Conservation (phyloP, 2,888 invertebrate genomes). For the Cephonodes hylas region DNA sequence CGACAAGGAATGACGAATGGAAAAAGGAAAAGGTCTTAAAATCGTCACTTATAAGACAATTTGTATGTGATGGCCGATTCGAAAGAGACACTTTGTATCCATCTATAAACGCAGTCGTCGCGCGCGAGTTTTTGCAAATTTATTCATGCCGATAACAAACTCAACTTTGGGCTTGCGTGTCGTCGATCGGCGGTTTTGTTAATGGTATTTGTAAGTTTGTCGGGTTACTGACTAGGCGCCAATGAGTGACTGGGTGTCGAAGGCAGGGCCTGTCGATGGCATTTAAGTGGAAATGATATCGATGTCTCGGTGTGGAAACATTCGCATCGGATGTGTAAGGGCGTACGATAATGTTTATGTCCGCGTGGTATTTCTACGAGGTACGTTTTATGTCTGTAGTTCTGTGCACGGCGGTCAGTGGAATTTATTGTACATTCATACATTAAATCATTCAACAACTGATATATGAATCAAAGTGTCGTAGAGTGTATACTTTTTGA, state of each 20-base stretch:
- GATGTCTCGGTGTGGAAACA: background rate
- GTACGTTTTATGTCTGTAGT: background rate
- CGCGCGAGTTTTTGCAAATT: slow-evolving; percentile 49
- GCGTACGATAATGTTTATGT: background rate
- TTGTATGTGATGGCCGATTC: slow-evolving; percentile 62
- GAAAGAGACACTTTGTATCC: slow-evolving; percentile 59
- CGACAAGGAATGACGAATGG: slow-evolving; percentile 69
- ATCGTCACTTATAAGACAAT: slow-evolving; percentile 53
- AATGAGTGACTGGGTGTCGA: slow-evolving; percentile 6
- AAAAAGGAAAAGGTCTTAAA: slow-evolving; percentile 62
- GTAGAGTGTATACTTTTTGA: background rate
- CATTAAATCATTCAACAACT: background rate
- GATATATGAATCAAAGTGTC: background rate
- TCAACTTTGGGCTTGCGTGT: background rate
- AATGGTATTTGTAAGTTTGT: slow-evolving; percentile 21
- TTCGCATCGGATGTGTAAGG: slow-evolving; percentile 6
- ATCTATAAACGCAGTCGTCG: slow-evolving; percentile 51
- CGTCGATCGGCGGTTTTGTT: background rate
- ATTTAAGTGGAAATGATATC: background rate
- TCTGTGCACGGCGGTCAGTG: background rate
- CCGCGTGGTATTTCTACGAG: background rate
- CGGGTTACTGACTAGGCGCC: slow-evolving; percentile 21
- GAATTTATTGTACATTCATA: background rate
- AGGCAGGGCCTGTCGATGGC: background rate
- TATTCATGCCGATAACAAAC: slow-evolving; percentile 18